A percentile compares a stretch with the other conserved stretches of the same genome.
phyloP scores from a whole-genome alignment of 2,113 vertebrate genomes.

The Eclectus roratus region DNA sequence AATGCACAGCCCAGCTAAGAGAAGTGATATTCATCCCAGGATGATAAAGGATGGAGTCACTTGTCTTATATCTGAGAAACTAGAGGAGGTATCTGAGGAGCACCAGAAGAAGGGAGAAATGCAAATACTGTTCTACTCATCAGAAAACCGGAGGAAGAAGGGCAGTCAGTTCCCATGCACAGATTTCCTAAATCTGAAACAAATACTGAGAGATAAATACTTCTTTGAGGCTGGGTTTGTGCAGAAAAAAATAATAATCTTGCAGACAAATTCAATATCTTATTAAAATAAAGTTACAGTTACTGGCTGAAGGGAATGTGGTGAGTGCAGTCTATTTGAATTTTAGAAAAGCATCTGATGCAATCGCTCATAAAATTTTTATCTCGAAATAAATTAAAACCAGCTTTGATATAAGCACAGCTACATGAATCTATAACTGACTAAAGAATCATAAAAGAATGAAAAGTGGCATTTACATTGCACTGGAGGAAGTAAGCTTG shows the following conservation, averaged over 20 bases:
- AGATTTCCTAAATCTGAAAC: neutral
- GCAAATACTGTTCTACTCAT: neutral
- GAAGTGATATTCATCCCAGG: neutral
- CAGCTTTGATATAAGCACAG: conserved; percentile 51
- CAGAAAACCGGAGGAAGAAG: neutral
- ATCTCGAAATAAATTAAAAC: conserved; percentile 66
- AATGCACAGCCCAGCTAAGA: neutral
- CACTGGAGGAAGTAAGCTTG: conserved; percentile 12
- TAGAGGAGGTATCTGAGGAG: neutral
- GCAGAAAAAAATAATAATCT: neutral
- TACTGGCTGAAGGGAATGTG: conserved; percentile 55
- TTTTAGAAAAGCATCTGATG: conserved; percentile 61
- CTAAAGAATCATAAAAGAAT: conserved; percentile 54
- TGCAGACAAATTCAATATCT: conserved; percentile 38
- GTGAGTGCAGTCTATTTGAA: conserved; percentile 45
- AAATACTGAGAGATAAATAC: conserved; percentile 30
- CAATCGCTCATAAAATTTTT: conserved; percentile 64
- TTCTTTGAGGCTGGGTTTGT: conserved; percentile 7
- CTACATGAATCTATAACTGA: conserved; percentile 36
- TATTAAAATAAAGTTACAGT: conserved; percentile 55
- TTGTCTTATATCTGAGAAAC: neutral
- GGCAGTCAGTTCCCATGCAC: neutral
- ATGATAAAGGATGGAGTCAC: neutral
- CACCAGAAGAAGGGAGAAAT: neutral
- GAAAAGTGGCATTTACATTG: conserved; percentile 42